A percentile compares a stretch with the other conserved stretches of the same genome.
Evolutionary conservation across 1,140 invertebrate genomes (phyloP).

Genomic region (Drosophila carrolli): DNA sequence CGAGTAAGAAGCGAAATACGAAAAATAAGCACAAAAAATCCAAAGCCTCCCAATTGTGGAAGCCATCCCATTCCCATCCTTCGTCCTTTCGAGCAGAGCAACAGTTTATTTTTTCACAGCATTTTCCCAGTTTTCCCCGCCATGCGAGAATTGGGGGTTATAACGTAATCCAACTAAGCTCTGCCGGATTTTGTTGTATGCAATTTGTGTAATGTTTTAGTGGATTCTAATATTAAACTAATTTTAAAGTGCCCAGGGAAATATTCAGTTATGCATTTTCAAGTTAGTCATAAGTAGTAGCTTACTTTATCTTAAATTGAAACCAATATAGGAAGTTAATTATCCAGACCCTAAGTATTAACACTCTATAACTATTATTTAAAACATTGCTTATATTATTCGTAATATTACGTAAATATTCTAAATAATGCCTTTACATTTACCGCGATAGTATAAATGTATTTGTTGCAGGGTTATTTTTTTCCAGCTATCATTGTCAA

Average conservation of each 20-base stretch:
- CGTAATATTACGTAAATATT: too few species aligned
- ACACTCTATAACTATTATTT: too few species aligned
- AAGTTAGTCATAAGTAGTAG: too few species aligned
- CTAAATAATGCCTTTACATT: too few species aligned
- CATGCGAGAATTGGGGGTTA: constrained; percentile 10
- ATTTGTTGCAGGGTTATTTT: too few species aligned
- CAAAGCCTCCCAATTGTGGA: constrained; percentile 49
- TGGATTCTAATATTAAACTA: neutral
- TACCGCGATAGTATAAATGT: too few species aligned
- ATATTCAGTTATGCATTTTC: too few species aligned
- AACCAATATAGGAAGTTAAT: too few species aligned
- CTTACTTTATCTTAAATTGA: too few species aligned
- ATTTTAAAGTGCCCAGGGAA: neutral
- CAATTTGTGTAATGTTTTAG: constrained; percentile 19
- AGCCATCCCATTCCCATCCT: neutral
- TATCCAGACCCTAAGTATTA: too few species aligned
- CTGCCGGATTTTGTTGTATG: constrained; percentile 10
- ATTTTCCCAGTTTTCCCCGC: constrained; percentile 29
- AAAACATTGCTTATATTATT: too few species aligned
- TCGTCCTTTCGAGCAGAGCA: constrained; percentile 37
- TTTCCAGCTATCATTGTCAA: too few species aligned
- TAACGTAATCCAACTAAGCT: constrained; percentile 22
- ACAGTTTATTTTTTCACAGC: constrained; percentile 72
- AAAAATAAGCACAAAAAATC: constrained; percentile 56
- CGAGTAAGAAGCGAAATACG: constrained; percentile 49